These are phyloP conservation scores for Parazoanthus darwini DNA, from an alignment of 92 coral and sea anemone genomes.

Conservation along the genomic window DNA sequence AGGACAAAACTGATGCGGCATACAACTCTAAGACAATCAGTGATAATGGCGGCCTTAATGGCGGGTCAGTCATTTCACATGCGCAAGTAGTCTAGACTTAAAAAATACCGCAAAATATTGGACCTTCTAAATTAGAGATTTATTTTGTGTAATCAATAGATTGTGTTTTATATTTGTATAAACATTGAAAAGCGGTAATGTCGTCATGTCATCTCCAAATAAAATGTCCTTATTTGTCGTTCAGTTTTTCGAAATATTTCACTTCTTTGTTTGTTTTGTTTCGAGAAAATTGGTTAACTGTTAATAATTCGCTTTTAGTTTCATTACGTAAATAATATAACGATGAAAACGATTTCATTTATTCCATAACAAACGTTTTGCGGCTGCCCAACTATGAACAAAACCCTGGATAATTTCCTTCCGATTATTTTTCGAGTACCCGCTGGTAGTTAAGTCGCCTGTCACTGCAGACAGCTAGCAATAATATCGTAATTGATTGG, in stretches of 20 bases:
- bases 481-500: not conserved
- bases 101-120: not conserved
- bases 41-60: too few species aligned
- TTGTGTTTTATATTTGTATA: not conserved
- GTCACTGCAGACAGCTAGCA: not conserved
- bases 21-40: too few species aligned
- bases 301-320: not conserved
- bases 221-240: not conserved
- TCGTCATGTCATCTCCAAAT: not conserved
- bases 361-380: not conserved
- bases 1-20: not conserved
- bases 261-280: not conserved
- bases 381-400: not conserved
- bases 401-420: not conserved
- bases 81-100: not conserved
- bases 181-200: not conserved
- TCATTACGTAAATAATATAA: not conserved
- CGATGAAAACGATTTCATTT: not conserved
- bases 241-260: not conserved
- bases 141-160: not conserved
- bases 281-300: not conserved
- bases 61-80: too few species aligned
- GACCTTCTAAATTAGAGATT: not conserved
- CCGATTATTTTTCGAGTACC: not conserved
- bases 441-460: not conserved